A percentile compares a stretch with the other conserved stretches of the same genome.
phyloP scores from a whole-genome alignment of 2,113 vertebrate species.

The Leucoraja erinaceus region DNA sequence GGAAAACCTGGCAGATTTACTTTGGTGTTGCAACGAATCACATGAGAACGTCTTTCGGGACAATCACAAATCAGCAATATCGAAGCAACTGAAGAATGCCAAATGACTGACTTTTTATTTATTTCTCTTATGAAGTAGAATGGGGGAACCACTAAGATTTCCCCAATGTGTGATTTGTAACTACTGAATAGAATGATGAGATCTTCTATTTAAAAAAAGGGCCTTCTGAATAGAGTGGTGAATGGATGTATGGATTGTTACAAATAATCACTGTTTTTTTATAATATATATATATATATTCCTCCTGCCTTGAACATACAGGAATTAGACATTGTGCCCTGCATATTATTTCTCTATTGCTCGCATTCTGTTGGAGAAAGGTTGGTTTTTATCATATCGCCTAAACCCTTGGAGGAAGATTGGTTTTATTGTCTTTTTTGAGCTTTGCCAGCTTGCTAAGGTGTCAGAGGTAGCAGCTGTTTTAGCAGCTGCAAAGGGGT shows the following conservation, averaged over 20 bases:
- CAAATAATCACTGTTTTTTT: neutral
- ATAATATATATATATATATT: neutral
- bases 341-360: neutral
- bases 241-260: neutral
- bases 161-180: neutral
- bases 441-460: constrained; percentile 52
- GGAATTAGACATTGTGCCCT: neutral
- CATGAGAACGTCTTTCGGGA: neutral
- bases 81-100: neutral
- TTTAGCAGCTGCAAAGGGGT: constrained; percentile 57
- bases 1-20: neutral
- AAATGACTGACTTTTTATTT: neutral
- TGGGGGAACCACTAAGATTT: neutral
- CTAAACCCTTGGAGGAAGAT: constrained; percentile 59
- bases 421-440: constrained; percentile 60
- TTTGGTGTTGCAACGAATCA: neutral
- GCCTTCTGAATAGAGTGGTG: neutral
- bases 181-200: neutral
- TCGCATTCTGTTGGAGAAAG: neutral
- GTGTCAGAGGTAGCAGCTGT: constrained; percentile 65
- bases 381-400: constrained; percentile 48
- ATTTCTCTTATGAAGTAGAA: neutral
- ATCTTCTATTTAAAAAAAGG: neutral
- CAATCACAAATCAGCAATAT: neutral
- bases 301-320: neutral